These are phyloP conservation scores for Heliopora coerulea DNA, from an alignment of 92 coral and sea anemone genomes.

Conservation along the genomic window DNA sequence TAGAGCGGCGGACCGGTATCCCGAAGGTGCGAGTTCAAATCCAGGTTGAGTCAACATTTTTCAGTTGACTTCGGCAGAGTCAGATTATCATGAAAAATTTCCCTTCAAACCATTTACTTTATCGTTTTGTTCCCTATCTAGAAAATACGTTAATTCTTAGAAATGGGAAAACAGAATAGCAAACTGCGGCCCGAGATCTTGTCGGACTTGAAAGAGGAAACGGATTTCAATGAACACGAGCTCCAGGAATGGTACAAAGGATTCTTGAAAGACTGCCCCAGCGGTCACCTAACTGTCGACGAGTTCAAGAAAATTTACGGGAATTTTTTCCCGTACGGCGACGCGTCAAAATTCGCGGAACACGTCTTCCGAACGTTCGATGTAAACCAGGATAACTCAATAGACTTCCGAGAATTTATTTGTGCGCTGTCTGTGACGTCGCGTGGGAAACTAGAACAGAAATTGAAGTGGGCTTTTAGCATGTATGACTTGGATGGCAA, in stretches of 20 bases:
- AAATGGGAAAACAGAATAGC: constrained; percentile 97
- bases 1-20: no score
- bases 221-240: constrained; percentile 85
- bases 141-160: neutral
- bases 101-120: no score
- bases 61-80: no score
- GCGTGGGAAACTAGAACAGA: constrained; percentile 92
- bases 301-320: constrained; percentile 95
- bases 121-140: no score
- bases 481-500: constrained; percentile 94
- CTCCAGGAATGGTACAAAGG: constrained; percentile 98
- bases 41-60: no score
- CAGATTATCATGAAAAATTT: no score
- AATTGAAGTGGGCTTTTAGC: constrained; percentile 97
- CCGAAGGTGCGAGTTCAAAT: no score
- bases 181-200: constrained; percentile 89
- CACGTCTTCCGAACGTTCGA: constrained; percentile 98
- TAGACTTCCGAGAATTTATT: constrained; percentile 98
- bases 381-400: constrained; percentile 74
- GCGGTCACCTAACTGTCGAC: constrained; percentile 82
- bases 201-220: constrained; percentile 73
- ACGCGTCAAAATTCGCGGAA: constrained; percentile 97
- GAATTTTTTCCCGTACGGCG: constrained; percentile 95
- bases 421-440: constrained; percentile 98
- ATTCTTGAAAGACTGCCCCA: constrained; percentile 89